These are phyloP conservation scores for Pygoscelis adeliae DNA, from an alignment of 2,113 vertebrate species.

Conservation along the genomic window DNA sequence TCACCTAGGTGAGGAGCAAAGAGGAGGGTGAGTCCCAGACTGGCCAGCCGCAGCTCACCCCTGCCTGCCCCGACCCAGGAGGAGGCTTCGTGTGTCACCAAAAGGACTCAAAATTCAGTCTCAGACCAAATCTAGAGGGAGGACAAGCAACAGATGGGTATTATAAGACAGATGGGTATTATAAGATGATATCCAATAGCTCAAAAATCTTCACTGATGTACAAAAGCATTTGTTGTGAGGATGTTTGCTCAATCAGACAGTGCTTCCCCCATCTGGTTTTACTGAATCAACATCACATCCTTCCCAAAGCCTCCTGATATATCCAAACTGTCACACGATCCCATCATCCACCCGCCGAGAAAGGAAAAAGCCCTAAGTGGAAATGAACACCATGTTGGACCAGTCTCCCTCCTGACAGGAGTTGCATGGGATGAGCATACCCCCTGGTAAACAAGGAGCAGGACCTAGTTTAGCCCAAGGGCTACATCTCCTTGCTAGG, in stretches of 20 bases:
- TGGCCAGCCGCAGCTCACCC: not conserved
- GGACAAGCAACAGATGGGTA: not conserved
- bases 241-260: not conserved
- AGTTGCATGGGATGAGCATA: not conserved
- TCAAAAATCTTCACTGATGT: not conserved
- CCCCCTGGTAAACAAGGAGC: not conserved
- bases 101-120: not conserved
- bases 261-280: not conserved
- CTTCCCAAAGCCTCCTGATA: not conserved
- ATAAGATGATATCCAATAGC: not conserved
- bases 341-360: not conserved
- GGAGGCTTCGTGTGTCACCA: not conserved
- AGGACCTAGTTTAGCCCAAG: not conserved
- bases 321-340: not conserved
- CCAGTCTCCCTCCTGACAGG: not conserved
- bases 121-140: not conserved
- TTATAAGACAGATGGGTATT: not conserved
- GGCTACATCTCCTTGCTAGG: not conserved
- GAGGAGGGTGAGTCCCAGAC: not conserved
- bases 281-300: not conserved
- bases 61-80: not conserved
- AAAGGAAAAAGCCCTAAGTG: not conserved
- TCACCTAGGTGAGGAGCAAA: conserved; percentile 79
- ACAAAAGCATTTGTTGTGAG: not conserved
- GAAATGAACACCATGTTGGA: not conserved